Evolutionary conservation across 2,888 invertebrate species (phyloP), one percentile per base, ranked within the genome.

Genomic region (Hemistola chrysoprasaria): DNA sequence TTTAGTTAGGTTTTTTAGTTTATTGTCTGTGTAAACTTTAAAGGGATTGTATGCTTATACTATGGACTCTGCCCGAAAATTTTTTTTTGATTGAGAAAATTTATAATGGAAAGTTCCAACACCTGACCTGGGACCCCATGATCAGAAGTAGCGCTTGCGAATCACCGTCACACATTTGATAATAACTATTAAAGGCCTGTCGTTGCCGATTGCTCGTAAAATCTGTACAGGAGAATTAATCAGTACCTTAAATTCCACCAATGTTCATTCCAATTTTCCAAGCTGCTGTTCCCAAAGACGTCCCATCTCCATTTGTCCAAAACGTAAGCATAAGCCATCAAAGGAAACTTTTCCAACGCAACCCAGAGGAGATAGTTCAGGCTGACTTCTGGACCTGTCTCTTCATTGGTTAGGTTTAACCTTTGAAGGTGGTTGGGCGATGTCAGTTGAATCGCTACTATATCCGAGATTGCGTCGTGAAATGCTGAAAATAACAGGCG

Each of bases 401-500:
- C 76, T 10, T 75, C 71, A 24, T 79, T 71, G 20, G 84, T 65
- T 24, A 90, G 63, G 51, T 78, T 79, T 53, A 91, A 67, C 46
- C 73, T 80, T 42, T 77, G 65, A 36, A 91, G 65, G 60, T 90
- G 86, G 16, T 82, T 70, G 0, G 91, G 91, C 7, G 88, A 84
- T n/a, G 87, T 81, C 26, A 91, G 76, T 26, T 92, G 92, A 8
- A 92, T 67, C 3, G 92, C 91, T 6, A 92, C 85, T 10, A 91
- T 90, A 52, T 92, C 92, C 0, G 92, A 92, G 33, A 93, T 81
- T 16, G 92, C 92, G 65, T 92, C 92, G 65, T 92, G 92, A 59
- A 92, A 92, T 49, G 92, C 92, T 90, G 71, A 7, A 60, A 67
- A 22, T 4, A 11, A 34, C 28, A 36, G 28, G 28, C 28, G 22